Evolutionary conservation across 1,140 invertebrate species (phyloP).

Genomic region (Conus betulinus): DNA sequence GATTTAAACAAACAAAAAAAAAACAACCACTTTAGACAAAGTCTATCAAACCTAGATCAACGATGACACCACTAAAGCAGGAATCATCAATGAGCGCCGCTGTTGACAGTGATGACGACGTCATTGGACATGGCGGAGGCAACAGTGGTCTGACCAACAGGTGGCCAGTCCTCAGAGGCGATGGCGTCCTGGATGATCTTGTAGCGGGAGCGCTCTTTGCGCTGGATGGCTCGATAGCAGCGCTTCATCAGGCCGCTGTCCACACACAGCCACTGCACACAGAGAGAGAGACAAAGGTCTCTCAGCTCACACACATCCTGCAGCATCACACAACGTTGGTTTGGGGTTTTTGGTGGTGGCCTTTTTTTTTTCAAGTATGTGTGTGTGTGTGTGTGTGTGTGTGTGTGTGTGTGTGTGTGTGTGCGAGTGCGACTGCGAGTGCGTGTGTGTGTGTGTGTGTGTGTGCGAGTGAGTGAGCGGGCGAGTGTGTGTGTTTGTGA

Average conservation of each 20-base stretch:
- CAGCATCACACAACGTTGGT: not conserved
- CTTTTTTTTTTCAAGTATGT: not conserved
- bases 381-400: too few species aligned
- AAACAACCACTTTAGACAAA: too few species aligned
- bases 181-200: slow-evolving; percentile 58
- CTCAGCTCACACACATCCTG: not conserved
- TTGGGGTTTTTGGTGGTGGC: not conserved
- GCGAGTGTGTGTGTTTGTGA: too few species aligned
- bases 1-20: too few species aligned
- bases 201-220: slow-evolving; percentile 46
- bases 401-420: too few species aligned
- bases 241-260: slow-evolving; percentile 53
- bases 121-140: slow-evolving; percentile 6
- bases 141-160: slow-evolving; percentile 57
- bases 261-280: slow-evolving; percentile 60
- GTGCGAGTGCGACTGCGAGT: too few species aligned
- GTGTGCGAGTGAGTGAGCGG: too few species aligned
- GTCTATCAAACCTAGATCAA: not conserved
- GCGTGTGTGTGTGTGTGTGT: too few species aligned
- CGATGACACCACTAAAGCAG: not conserved
- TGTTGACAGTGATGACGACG: not conserved
- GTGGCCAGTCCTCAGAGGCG: slow-evolving; percentile 60
- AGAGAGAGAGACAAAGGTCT: not conserved
- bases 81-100: not conserved
- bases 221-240: slow-evolving; percentile 40